These are phyloP conservation scores for Drosophila triauraria DNA, from an alignment of 1,140 invertebrate species.

Conservation along the genomic window DNA sequence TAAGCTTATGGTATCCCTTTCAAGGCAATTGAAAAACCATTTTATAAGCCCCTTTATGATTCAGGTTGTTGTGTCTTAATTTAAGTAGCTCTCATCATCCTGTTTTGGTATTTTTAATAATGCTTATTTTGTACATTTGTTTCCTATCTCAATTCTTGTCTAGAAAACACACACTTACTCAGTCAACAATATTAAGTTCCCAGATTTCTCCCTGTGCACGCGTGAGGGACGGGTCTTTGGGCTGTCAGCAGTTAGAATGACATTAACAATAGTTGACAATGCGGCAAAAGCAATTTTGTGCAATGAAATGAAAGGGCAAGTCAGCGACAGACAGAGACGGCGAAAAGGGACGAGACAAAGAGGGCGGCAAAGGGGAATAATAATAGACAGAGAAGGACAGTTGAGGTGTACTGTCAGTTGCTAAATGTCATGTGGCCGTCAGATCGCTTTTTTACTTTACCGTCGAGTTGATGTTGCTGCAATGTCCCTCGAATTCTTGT, in stretches of 20 bases:
- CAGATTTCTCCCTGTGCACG: neutral
- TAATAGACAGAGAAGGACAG: constrained; percentile 15
- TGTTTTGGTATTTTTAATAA: neutral
- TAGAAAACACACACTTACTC: too few relatives aligned
- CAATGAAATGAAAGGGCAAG: constrained; percentile 71
- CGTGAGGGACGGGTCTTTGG: constrained; percentile 28
- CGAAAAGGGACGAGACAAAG: neutral
- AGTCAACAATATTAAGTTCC: too few relatives aligned
- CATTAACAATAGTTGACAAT: constrained; percentile 82
- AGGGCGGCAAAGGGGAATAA: neutral
- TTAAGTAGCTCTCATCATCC: neutral
- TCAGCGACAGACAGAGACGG: constrained; percentile 21
- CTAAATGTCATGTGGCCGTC: constrained; percentile 65
- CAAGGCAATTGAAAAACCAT: too few relatives aligned
- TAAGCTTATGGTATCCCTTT: too few relatives aligned
- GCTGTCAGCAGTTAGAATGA: constrained; percentile 67
- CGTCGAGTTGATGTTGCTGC: constrained; percentile 5
- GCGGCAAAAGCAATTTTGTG: constrained; percentile 80
- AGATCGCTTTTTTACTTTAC: constrained; percentile 40
- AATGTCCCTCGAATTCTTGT: constrained; percentile 34
- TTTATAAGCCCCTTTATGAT: neutral
- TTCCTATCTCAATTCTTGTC: too few relatives aligned
- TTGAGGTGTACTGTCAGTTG: constrained; percentile 53
- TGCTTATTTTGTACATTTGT: too few relatives aligned
- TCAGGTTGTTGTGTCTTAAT: neutral